Percentiles rank a stretch among this genome's conserved stretches.
Evolutionary conservation across 2,797 vertebrate genomes (phyloP).

Genomic region (Tangara arthus): DNA sequence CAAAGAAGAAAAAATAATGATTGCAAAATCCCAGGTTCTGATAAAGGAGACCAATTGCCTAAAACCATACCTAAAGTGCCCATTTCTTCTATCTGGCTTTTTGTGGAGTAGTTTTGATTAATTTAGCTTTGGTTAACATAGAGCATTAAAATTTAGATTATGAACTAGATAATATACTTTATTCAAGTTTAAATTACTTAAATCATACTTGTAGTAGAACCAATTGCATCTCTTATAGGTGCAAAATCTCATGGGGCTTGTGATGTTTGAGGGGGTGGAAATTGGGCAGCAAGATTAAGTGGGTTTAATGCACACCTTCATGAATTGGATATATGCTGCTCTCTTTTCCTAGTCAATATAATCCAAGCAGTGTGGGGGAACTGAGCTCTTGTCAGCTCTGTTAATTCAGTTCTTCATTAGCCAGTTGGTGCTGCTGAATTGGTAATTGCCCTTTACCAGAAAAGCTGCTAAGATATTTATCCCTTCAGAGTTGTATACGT

Average conservation of each 20-base stretch:
- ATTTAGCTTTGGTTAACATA: background rate
- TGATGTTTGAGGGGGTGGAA: background rate
- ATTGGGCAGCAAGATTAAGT: background rate
- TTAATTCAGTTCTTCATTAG: background rate
- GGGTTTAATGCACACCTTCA: background rate
- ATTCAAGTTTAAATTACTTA: background rate
- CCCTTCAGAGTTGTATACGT: background rate
- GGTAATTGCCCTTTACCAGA: background rate
- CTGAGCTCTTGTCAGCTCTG: background rate
- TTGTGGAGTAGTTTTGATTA: background rate
- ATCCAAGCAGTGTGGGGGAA: background rate
- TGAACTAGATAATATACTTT: background rate
- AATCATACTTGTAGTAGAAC: background rate
- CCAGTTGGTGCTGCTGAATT: background rate
- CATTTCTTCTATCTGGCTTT: background rate
- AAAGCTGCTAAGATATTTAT: background rate
- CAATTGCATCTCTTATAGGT: background rate
- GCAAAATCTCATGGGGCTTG: background rate
- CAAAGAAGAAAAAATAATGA: constrained; percentile 2
- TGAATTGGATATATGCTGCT: background rate
- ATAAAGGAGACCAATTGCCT: background rate
- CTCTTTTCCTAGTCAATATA: background rate
- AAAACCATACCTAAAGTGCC: background rate
- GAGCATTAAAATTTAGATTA: background rate
- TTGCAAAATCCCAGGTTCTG: background rate